Base-by-base conservation (phyloP, 2,113 vertebrate genomes). In the Catagonus wagneri region DNA sequence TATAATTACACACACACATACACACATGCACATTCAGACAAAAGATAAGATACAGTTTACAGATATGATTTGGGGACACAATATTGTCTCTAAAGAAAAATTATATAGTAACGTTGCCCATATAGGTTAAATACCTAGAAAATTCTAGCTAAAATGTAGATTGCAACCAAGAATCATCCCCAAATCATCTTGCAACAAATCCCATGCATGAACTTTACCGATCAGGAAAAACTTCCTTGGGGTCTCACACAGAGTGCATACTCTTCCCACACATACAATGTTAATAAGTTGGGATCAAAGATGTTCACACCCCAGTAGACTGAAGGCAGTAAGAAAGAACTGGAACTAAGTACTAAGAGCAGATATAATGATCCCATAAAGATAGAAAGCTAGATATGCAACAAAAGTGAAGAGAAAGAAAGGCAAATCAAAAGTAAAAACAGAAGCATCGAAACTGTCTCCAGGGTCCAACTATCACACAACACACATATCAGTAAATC, bases 11-110 rank as follows among this genome's bases (percentile, higher is more conserved):
- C 44, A 74, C 34, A 78, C 10, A 81, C 71, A 44, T 20, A n/a
- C 25, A 87, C 3, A 13, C 1, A 50, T 7, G 66, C 1, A 56
- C 56, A 85, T 68, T 72, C 81, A 83, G 50, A 56, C 36, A 92
- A 93, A 95, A 39, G 7, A 20, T 91, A 65, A 23, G 34, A 85
- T 92, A 32, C 86, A 13, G 6, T 63, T 89, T 94, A n/a, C 13
- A 27, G 6, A 16, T 63, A 20, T 8, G 1, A 4, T 74, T 89
- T 90, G 25, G 61, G 72, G 29, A 50, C 1, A 25, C 19, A 76
- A 72, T 63, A 16, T 56, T 72, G 11, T 69, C 69, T 85, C 60
- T 34, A 63, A 88, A 83, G 44, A 86, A 92, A 78, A 63, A 39
- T 10, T 71, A 6, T 2, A 32, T 7, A 1, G 11, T 68, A 80